phyloP scores from a whole-genome alignment of 2,113 vertebrate species.

The rabbit (Oryctolagus cuniculus) region DNA sequence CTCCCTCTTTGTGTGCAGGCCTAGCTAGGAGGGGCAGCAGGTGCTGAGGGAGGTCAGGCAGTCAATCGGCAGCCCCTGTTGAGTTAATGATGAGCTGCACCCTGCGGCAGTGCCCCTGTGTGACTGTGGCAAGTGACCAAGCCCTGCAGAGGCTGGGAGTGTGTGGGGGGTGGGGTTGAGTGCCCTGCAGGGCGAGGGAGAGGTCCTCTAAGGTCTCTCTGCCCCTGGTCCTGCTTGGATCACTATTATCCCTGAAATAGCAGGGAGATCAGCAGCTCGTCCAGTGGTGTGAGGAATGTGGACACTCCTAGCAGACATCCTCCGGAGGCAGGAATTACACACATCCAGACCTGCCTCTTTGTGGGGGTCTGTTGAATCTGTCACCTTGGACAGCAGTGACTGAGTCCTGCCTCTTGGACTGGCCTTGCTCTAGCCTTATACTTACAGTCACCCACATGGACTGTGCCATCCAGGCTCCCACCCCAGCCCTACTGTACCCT shows the following conservation, averaged over 20 bases:
- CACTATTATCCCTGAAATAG: conserved; percentile 23
- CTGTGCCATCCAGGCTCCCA: not conserved
- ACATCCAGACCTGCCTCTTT: not conserved
- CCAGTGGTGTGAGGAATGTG: conserved; percentile 27
- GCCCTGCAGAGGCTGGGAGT: not conserved
- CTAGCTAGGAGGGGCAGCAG: not conserved
- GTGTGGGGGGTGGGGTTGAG: too few relatives aligned
- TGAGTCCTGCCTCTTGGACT: not conserved
- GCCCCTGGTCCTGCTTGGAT: not conserved
- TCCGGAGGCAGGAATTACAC: not conserved
- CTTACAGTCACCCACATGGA: not conserved
- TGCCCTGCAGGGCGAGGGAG: too few relatives aligned
- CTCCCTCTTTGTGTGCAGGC: not conserved
- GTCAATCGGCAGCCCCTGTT: not conserved
- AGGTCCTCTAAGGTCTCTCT: not conserved
- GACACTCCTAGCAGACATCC: conserved; percentile 36
- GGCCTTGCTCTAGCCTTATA: not conserved
- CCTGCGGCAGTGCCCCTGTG: not conserved
- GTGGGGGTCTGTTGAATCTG: conserved; percentile 42
- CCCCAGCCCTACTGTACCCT: not conserved
- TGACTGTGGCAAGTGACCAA: not conserved
- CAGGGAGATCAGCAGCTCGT: not conserved
- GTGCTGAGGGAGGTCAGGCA: not conserved
- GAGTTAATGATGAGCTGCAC: not conserved
- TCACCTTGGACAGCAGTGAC: not conserved